Evolutionary conservation across 2,797 vertebrate genomes (phyloP), one percentile per base, ranked within the genome.

Genomic region (Acestrorhynchus altus): DNA sequence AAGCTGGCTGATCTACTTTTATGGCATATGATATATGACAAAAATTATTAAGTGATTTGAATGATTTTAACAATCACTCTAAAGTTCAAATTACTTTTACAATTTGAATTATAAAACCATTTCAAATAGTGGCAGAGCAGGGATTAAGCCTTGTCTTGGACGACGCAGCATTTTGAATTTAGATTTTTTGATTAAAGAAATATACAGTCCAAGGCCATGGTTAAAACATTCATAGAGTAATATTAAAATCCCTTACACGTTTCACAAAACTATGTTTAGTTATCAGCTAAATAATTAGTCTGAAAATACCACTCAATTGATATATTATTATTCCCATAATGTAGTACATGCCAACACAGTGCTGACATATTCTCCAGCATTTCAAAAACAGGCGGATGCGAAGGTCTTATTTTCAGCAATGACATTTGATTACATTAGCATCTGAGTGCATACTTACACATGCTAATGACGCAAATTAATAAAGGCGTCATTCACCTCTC

Each of bases 351-450:
- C 20, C 42, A 31, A 46, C 8, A 63, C 3, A 13, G 13, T 44
- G 8, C 13, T 20, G 10, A 47, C 18, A 12, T 28, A 28, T 42
- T 31, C 10, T 60, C 20, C 0, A 26, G 78, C 78, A 28, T 49
- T 46, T 81, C 70, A 66, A 46, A 85, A 85, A 73, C 79, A 79
- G 64, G 51, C 80, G 57, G 64, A 73, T 35, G 63, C 12, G 61
- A 64, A 65, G 24, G 77, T 84, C 31, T 80, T 73, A 31, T 76
- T 76, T 76, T 82, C 63, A 74, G 81, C 66, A 81, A 60, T 60
- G 63, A 83, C 72, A 78, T 74, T 73, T 86, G 73, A 89, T 84
- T 74, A 60, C 77, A 85, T 85, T 76, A 86, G 77, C 88, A 88
- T 74, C 77, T 67, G 83, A 74, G 51, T 4, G 11, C 66, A 78